Percentiles rank a stretch among this genome's conserved stretches.
Conservation (phyloP, 2,797 vertebrate genomes). For the Labeo calbasu region DNA sequence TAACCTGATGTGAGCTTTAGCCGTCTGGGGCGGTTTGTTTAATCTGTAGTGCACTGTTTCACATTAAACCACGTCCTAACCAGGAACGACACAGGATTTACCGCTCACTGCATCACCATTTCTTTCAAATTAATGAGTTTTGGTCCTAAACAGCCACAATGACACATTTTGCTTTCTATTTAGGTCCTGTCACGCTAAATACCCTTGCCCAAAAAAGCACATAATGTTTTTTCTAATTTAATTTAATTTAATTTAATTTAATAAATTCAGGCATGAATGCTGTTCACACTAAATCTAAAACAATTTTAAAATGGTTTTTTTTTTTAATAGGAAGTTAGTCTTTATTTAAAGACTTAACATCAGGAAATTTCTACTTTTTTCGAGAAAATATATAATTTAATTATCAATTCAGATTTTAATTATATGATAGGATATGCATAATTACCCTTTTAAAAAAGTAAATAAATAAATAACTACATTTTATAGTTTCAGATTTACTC, state of each 20-base stretch:
- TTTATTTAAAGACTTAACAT: no score
- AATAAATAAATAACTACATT: no score
- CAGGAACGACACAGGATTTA: conserved; percentile 14
- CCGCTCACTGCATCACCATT: not conserved
- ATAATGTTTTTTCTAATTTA: not conserved
- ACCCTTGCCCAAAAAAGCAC: not conserved
- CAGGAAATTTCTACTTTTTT: no score
- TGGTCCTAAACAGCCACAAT: not conserved
- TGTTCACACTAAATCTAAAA: no score
- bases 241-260: not conserved
- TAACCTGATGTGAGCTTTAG: conserved; percentile 40
- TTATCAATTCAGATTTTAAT: no score
- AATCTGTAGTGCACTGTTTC: conserved; percentile 32
- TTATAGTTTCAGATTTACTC: no score
- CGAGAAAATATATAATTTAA: no score
- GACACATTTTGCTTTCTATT: not conserved
- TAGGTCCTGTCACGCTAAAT: not conserved
- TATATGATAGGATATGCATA: no score
- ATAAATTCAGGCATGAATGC: not conserved
- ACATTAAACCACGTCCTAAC: conserved; percentile 20
- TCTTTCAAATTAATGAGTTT: not conserved
- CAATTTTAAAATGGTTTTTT: not conserved
- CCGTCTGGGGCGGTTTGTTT: conserved; percentile 7
- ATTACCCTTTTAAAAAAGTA: no score
- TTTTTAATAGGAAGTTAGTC: no score